These are phyloP conservation scores for Gallinago media DNA, from an alignment of 2,113 vertebrate genomes.

Conservation along the genomic window DNA sequence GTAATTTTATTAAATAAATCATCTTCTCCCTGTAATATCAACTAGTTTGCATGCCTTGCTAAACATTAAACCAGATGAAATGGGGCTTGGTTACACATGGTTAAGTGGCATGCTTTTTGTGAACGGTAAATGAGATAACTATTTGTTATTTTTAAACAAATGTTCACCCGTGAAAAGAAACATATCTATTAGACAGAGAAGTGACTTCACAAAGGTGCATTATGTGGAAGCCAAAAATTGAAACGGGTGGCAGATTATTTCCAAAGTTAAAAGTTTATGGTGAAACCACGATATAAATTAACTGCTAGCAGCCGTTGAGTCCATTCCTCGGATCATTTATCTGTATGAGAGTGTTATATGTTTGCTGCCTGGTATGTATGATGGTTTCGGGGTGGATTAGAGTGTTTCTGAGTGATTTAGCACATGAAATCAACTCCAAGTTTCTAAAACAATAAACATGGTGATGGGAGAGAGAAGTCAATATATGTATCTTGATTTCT, in stretches of 20 bases:
- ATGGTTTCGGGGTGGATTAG: constrained; percentile 42
- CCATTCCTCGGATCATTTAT: constrained; percentile 70
- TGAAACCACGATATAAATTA: constrained; percentile 65
- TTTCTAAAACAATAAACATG: constrained; percentile 53
- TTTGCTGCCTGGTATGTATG: constrained; percentile 50
- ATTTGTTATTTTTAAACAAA: constrained; percentile 68
- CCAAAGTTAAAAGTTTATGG: constrained; percentile 68
- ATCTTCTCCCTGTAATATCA: background rate
- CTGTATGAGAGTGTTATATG: constrained; percentile 63
- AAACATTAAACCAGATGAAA: constrained; percentile 64
- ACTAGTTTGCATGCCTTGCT: constrained; percentile 29
- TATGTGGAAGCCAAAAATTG: constrained; percentile 63
- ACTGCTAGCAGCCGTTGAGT: constrained; percentile 63
- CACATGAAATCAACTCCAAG: constrained; percentile 36
- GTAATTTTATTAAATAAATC: constrained; percentile 57
- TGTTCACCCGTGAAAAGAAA: constrained; percentile 40
- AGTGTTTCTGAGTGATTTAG: constrained; percentile 70
- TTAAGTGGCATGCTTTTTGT: constrained; percentile 45
- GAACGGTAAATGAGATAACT: constrained; percentile 55
- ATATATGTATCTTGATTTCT: constrained; percentile 4
- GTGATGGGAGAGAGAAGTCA: constrained; percentile 13
- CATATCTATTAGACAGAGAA: constrained; percentile 61
- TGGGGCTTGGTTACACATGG: constrained; percentile 30
- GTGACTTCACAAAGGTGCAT: constrained; percentile 66
- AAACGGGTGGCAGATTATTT: constrained; percentile 65